Evolutionary conservation across 2,888 invertebrate species (phyloP), one percentile per base, ranked within the genome.

Genomic region (Carcina quercana): DNA sequence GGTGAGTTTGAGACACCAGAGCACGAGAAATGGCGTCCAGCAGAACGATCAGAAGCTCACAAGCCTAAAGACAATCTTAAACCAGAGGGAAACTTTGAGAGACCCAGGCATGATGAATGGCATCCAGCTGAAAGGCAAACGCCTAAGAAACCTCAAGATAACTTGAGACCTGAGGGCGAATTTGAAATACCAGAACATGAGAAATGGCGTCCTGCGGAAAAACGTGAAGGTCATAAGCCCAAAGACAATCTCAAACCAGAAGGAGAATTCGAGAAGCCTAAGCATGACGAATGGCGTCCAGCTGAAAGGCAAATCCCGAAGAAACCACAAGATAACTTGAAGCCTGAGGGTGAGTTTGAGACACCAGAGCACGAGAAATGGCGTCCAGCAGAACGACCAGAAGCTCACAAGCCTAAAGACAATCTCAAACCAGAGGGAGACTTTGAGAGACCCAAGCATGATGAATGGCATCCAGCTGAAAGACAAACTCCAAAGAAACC

Each of bases 331-430:
- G 87, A 88, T 29, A 88, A 89, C 43, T 50, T 89, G 0, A 73
- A 65, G 32, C 78, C 86, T 0, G 88, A 89, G 59, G 89, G 89
- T 1, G 83, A 86, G 1, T 87, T 88, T 45, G 71, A 85, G 37
- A 50, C 62, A n/a, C 85, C 83, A 0, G 68, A 72, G 12, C 68
- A 70, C 14, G 67, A 75, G 2, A 42, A 67, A 28, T 79, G 62
- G 52, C 45, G 52, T 1, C 78, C 82, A 8, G 83, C 69, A 12
- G 85, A 86, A 32, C 35, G 50, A 3, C 59, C 26, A 1, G 37
- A 35, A 1, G 51, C 36, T 0, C 52, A 32, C 4, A 67, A 56
- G 20, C 69, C 68, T 0, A 14, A 57, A 27, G 69, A 72, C 39
- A 85, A 85, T 38, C 41, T 85, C 0, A 58, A 53, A 12, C 85